Evolutionary conservation across 2,888 invertebrate species (phyloP).

Genomic region (Eudasyphora cyanicolor): DNA sequence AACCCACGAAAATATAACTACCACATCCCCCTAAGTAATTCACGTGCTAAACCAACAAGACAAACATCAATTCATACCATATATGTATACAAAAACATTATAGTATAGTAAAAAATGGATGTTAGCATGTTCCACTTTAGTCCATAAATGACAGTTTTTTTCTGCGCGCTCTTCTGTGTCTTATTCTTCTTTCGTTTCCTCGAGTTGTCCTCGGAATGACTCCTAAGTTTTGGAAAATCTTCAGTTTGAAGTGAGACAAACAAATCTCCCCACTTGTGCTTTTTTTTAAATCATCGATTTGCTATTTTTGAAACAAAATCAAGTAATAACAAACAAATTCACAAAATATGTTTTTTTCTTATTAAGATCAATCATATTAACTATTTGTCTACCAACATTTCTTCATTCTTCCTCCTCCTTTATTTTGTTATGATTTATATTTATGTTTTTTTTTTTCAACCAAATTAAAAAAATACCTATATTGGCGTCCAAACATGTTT

Average conservation of each 20-base stretch:
- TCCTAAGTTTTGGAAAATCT: too few species aligned
- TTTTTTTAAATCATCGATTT: background rate
- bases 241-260: background rate
- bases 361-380: too few species aligned
- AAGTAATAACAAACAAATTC: background rate
- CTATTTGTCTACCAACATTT: background rate
- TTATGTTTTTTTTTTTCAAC: background rate
- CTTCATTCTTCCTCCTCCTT: background rate
- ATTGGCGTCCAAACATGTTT: slow-evolving; percentile 14
- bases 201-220: background rate
- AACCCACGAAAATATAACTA: slow-evolving; percentile 10
- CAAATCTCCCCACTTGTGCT: background rate
- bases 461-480: background rate
- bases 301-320: background rate
- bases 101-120: slow-evolving; percentile 10
- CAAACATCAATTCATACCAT: too few species aligned
- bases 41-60: slow-evolving; percentile 54
- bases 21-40: slow-evolving; percentile 40
- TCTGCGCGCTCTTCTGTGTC: background rate
- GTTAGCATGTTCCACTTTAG: slow-evolving; percentile 43
- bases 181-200: background rate
- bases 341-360: background rate
- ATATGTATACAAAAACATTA: background rate
- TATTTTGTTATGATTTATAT: background rate
- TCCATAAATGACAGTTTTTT: slow-evolving; percentile 19